Evolutionary conservation across 2,797 vertebrate species (phyloP), one percentile per base, ranked within the genome.

Genomic region (Lophius americanus): DNA sequence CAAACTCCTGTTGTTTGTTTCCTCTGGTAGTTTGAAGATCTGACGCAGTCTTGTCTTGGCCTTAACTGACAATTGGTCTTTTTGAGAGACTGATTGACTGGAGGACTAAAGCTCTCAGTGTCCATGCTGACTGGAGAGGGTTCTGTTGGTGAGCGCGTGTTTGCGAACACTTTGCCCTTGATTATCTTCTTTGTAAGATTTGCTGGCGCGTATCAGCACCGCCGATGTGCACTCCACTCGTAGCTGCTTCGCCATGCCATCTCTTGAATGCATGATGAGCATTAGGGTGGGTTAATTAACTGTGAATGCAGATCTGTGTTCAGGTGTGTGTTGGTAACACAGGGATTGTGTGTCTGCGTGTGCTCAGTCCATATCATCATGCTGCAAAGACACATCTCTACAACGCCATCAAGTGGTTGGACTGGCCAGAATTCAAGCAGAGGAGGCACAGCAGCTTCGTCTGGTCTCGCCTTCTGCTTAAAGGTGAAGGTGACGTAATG

Each of bases 141-240:
- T 39, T 36, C 23, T 36, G 51, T 52, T 52, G 10, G 42, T 13
- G 38, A 4, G 59, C 61, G 37, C 13, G 56, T 43, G 58, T 37
- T 14, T 32, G 53, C 11, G 39, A 38, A 14, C 47, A 23, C 76
- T 69, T 71, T 44, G 57, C 57, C 3, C 60, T 48, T 23, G 56
- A 64, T 85, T 85, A 85, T 89, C 73, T 5, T 9, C 3, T 5
- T 3, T 59, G 68, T 41, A 70, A 46, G 71, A 79, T 51, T 32
- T 63, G 51, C 35, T 2, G 2, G 58, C 64, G 73, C 73, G 77
- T 51, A 68, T 65, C 64, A 67, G 63, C 41, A 35, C 55, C 23
- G 23, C 23, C 23, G 11, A 38, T 61, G 7, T 50, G 51, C 78
- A 60, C 69, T 50, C 46, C 41, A 51, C 39, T 33, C 56, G 7